Conservation (phyloP, 2,113 vertebrate genomes). For the Etheostoma cragini region DNA sequence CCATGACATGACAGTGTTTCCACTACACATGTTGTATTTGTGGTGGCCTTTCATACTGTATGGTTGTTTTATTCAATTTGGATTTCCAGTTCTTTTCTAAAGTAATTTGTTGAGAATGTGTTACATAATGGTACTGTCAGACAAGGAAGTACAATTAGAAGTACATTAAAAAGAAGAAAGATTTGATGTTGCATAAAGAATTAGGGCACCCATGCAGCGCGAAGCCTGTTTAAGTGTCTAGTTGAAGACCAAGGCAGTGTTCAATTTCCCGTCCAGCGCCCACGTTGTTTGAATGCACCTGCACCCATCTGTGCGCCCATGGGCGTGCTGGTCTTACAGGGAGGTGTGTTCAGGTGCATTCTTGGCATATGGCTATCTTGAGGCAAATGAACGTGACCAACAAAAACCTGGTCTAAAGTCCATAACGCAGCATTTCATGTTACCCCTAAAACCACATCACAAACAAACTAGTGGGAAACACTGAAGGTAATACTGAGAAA, state of each 20-base stretch:
- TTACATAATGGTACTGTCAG: background rate
- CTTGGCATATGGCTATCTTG: too few species aligned
- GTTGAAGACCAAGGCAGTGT: too few species aligned
- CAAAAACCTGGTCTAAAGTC: too few species aligned
- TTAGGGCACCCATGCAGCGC: too few species aligned
- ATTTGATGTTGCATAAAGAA: background rate
- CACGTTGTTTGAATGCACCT: too few species aligned
- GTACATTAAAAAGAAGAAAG: background rate
- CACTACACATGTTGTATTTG: slow-evolving; percentile 15
- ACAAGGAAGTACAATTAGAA: background rate
- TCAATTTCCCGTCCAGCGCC: too few species aligned
- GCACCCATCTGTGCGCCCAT: too few species aligned
- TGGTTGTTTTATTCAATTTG: background rate
- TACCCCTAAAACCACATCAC: background rate
- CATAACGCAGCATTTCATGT: too few species aligned
- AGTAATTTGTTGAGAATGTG: background rate
- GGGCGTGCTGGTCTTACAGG: too few species aligned
- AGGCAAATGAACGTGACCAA: too few species aligned
- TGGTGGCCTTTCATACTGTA: background rate
- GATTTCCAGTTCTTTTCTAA: background rate
- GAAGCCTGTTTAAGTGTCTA: too few species aligned
- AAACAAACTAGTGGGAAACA: slow-evolving; percentile 57
- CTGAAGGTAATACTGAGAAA: slow-evolving; percentile 51
- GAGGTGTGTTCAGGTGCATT: too few species aligned
- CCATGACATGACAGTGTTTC: slow-evolving; percentile 19